phyloP scores from a whole-genome alignment of 2,797 vertebrate species.

The Mareca penelope region DNA sequence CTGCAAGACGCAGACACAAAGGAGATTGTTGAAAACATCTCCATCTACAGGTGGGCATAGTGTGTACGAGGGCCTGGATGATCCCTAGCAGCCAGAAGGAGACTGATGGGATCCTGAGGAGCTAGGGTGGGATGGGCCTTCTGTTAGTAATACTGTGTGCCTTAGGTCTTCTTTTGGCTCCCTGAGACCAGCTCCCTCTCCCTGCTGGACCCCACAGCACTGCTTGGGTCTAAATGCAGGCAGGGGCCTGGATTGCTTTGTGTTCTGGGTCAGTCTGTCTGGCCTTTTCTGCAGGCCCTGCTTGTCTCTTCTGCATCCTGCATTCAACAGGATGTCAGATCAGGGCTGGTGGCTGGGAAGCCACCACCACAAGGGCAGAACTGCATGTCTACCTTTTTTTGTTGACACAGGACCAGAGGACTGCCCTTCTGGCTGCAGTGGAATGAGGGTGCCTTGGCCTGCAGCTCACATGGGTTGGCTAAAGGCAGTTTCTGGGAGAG shows the following conservation, averaged over 20 bases:
- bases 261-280: background rate
- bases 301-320: background rate
- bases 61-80: background rate
- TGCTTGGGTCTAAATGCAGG: background rate
- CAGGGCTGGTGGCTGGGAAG: background rate
- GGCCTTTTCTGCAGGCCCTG: background rate
- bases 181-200: background rate
- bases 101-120: background rate
- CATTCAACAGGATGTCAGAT: background rate
- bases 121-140: background rate
- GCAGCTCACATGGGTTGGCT: background rate
- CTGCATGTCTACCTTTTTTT: background rate
- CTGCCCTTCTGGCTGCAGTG: background rate
- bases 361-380: background rate
- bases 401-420: background rate
- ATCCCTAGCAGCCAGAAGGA: background rate
- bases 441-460: background rate
- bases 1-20: conserved; percentile 87
- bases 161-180: background rate
- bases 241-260: background rate
- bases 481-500: background rate
- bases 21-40: conserved; percentile 88
- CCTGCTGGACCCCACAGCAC: background rate
- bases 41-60: conserved; percentile 88
- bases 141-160: background rate